These are phyloP conservation scores for Botia kubotai DNA, from an alignment of 2,797 vertebrate species.

Conservation along the genomic window DNA sequence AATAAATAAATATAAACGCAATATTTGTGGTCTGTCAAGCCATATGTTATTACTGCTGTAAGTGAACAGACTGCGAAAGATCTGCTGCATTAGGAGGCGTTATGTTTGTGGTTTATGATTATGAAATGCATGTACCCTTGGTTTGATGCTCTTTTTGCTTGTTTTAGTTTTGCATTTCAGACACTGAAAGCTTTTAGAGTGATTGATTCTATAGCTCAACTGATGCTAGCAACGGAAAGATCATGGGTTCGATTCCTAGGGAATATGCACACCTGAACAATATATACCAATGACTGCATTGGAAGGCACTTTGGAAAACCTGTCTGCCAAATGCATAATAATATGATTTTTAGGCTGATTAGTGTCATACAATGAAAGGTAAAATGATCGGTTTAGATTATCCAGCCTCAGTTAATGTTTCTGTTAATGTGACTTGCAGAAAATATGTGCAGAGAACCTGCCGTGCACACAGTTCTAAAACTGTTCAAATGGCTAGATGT, in stretches of 20 bases:
- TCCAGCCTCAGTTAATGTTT: too few relatives aligned
- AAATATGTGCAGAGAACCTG: too few relatives aligned
- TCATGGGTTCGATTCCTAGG: background rate
- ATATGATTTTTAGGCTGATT: background rate
- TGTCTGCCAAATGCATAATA: background rate
- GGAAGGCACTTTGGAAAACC: background rate
- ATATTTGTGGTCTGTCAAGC: conserved; percentile 3
- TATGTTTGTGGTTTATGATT: background rate
- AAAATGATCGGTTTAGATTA: too few relatives aligned
- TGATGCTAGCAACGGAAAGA: background rate
- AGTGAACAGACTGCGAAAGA: conserved; percentile 2
- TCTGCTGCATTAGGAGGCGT: conserved; percentile 6
- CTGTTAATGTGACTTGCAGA: too few relatives aligned
- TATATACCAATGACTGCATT: background rate
- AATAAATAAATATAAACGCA: conserved; percentile 34
- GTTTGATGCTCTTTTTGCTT: background rate
- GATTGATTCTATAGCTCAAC: background rate
- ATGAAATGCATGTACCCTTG: background rate
- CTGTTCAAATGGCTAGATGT: too few relatives aligned
- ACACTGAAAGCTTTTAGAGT: conserved; percentile 19
- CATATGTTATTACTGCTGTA: background rate
- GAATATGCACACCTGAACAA: background rate
- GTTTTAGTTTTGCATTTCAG: background rate
- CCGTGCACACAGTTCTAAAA: too few relatives aligned
- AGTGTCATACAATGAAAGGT: background rate